Evolutionary conservation across 2,888 invertebrate genomes (phyloP), one percentile per base, ranked within the genome.

Genomic region (Tachina lurida): DNA sequence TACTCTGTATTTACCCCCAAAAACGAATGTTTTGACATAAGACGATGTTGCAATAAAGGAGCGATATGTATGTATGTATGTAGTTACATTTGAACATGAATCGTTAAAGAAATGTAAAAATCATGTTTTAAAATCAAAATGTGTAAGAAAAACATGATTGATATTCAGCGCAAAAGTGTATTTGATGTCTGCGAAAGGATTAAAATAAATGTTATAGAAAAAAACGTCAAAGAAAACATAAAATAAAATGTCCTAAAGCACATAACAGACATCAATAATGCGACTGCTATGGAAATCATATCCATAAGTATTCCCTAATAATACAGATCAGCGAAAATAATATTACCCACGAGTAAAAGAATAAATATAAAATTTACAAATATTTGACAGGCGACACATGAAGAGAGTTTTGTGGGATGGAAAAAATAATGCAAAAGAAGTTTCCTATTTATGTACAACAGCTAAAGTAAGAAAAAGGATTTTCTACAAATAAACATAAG

Each of bases 381-480:
- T 83, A 83, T 86, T 86, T 86, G 86, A 86, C 86, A 83, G 70
- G 47, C 79, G 54, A 86, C 79, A 86, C 39, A 83, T 76, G 79
- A 86, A 83, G 76, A 76, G 86, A 76, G 83, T 86, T 83, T 83
- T 67, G 54, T 52, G 17, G 43, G 54, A 70, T 62, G 4, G 4
- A 31, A 31, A 62, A 71, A 71, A 56, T 39, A 43, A 58, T 43
- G 43, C 12, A 47, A 19, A n/a, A 22, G 15, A 17, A 54, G 2
- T 41, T 13, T n/a, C 43, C 13, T 78, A 43, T 78, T 43, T 68
- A 19, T 49, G 17, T 19, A 17, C 17, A 39, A 47, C 19, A 1
- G 41, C 13, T 15, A 3, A 52, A 60, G 45, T 19, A 60, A 65
- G 58, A 45, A 41, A 83, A 83, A 67, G 83, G 71, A 79, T 79